Evolutionary conservation across 1,140 invertebrate genomes (phyloP), one percentile per base, ranked within the genome.

Genomic region (Chymomyza costata): DNA sequence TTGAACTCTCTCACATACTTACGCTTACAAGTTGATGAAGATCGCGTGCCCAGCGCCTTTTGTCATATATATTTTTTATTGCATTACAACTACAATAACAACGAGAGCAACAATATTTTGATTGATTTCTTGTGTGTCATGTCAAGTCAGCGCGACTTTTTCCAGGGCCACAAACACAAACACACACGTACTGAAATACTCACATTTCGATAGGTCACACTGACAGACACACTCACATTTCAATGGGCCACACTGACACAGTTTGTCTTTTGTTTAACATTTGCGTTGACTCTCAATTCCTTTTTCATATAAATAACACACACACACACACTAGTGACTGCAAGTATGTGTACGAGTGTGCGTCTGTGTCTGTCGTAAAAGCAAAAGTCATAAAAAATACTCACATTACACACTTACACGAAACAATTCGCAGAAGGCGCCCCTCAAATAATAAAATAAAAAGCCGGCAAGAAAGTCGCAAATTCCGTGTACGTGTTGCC

Each of bases 81-180:
- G 18, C 38, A 47, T 40, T 35, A 43, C 19, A 38, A 28, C 34
- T 47, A 21, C 37, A 16, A 31, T 49, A 30, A 19, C 31, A n/a
- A n/a, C n/a, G n/a, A n/a, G 15, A 16, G 71, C 66, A 45, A 54
- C 66, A 66, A 55, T 80, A n/a, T 71, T 61, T 78, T 78, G 71
- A 78, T 78, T 78, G 71, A 78, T 78, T 78, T 71, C 73, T 78
- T 78, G 71, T 52, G n/a, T n/a, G n/a, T n/a, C n/a, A n/a, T n/a
- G 54, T 73, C 66, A 78, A 80, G 57, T 71, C 73, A 47, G 71
- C 58, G 71, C 55, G 32, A 53, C 63, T 18, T 10, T 40, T 58
- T 54, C 46, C 39, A 32, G 13, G 35, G 21, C 10, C 19, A n/a
- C 40, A 32, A 7, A 16, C 25, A 11, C 17, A 25, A 25, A 16